Evolutionary conservation across 2,888 invertebrate species (phyloP).

Genomic region (Eupithecia subfuscata): DNA sequence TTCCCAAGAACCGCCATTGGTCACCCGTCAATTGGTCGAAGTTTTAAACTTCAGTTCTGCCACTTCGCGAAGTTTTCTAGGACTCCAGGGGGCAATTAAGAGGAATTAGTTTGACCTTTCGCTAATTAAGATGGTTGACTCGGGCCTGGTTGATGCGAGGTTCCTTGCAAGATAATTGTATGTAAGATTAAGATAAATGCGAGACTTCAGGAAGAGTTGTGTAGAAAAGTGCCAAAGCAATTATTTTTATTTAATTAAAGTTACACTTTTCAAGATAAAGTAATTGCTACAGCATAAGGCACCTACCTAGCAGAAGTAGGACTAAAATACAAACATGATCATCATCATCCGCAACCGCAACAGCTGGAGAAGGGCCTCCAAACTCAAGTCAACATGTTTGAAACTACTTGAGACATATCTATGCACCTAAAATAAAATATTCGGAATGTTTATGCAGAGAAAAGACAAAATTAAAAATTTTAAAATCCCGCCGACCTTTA

Average conservation of each 20-base stretch:
- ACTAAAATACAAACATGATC: neutral
- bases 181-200: conserved; percentile 15
- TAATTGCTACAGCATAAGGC: neutral
- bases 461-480: no score
- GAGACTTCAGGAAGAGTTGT: conserved; percentile 32
- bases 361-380: neutral
- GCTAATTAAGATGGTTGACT: conserved; percentile 65
- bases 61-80: conserved; percentile 51
- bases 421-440: neutral
- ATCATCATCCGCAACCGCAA: neutral
- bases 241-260: neutral
- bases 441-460: no score
- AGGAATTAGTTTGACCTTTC: conserved; percentile 79
- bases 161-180: conserved; percentile 23
- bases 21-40: conserved; percentile 11
- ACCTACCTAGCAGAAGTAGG: neutral
- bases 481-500: no score
- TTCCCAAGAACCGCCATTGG: conserved; percentile 22
- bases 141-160: conserved; percentile 37
- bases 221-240: neutral
- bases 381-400: neutral
- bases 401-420: neutral
- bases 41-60: conserved; percentile 35
- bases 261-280: neutral
- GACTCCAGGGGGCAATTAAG: conserved; percentile 63